Evolutionary conservation across 2,797 vertebrate species (phyloP).

Genomic region (Psittacula echo): DNA sequence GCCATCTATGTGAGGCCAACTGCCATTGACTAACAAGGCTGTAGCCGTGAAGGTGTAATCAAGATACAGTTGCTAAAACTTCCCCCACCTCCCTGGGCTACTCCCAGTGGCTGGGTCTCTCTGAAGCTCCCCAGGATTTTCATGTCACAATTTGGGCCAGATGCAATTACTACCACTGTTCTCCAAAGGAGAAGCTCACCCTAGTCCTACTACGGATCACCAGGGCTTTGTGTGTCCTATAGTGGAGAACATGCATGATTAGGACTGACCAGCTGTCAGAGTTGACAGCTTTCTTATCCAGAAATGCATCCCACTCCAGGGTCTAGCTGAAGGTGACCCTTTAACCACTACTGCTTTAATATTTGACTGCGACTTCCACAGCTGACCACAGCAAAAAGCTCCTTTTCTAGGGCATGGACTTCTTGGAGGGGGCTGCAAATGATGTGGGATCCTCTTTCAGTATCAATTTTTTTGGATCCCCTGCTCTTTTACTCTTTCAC

Average conservation of each 20-base stretch:
- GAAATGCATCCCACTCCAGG: not conserved
- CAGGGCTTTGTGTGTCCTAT: not conserved
- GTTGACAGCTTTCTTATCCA: not conserved
- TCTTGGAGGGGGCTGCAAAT: not conserved
- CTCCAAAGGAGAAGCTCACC: not conserved
- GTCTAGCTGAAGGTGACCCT: not conserved
- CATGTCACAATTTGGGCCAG: not conserved
- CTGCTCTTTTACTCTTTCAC: not conserved
- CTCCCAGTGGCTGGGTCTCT: not conserved
- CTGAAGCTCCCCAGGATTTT: not conserved
- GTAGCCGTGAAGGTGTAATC: not conserved
- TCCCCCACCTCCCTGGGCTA: not conserved
- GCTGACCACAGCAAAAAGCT: not conserved
- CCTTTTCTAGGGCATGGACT: not conserved
- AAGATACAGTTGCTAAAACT: not conserved
- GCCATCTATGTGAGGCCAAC: not conserved
- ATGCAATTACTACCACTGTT: rapidly evolving
- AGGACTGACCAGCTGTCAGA: not conserved
- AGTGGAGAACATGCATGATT: not conserved
- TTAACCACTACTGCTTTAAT: not conserved
- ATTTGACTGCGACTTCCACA: not conserved
- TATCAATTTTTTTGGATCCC: not conserved
- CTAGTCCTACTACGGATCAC: not conserved
- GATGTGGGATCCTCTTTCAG: not conserved
- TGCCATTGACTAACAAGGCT: not conserved